These are phyloP conservation scores for Anser brachyrhynchus DNA, from an alignment of 2,113 vertebrate species.

Conservation along the genomic window DNA sequence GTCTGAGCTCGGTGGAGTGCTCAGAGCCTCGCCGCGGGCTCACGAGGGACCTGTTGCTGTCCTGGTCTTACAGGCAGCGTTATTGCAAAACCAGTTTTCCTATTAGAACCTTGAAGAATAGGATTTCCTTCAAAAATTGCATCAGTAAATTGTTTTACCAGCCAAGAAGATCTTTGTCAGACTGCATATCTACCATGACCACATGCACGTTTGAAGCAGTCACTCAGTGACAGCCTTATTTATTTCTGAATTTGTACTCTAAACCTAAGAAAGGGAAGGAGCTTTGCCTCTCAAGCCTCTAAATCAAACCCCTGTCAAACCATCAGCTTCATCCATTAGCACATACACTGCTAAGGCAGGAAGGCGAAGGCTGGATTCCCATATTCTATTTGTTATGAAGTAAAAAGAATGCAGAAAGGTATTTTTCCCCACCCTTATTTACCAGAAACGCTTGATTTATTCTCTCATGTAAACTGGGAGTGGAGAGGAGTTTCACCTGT, in stretches of 20 bases:
- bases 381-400: not conserved
- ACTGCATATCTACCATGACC: not conserved
- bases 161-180: not conserved
- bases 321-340: not conserved
- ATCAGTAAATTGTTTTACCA: not conserved
- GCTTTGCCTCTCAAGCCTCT: not conserved
- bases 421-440: not conserved
- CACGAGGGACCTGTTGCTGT: not conserved
- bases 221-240: not conserved
- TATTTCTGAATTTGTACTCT: not conserved
- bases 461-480: not conserved
- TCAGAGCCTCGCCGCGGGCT: not conserved
- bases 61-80: not conserved
- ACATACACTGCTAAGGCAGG: not conserved
- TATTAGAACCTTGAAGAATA: not conserved
- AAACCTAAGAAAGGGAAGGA: not conserved
- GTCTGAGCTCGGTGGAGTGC: not conserved
- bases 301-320: not conserved
- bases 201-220: rapidly evolving
- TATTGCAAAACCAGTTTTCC: not conserved
- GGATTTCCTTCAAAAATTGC: not conserved
- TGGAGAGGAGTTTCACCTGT: slow-evolving; percentile 14
- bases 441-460: slow-evolving; percentile 1
- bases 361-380: not conserved
- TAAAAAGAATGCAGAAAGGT: not conserved